Conservation (phyloP, 2,888 invertebrate genomes). For the Noctua janthe region DNA sequence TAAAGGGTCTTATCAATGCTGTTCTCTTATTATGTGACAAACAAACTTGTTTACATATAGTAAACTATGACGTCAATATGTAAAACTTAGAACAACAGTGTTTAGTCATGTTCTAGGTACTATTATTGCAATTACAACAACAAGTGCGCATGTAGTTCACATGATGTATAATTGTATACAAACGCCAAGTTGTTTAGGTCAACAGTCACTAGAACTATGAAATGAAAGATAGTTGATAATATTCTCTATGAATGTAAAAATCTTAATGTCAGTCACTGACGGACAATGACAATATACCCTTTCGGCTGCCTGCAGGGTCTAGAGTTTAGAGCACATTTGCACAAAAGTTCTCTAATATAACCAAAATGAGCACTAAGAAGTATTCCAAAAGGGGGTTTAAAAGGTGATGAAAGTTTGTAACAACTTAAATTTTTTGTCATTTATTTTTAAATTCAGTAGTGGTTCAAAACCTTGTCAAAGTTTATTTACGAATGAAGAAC, state of each 20-base stretch:
- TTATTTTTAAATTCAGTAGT: not conserved
- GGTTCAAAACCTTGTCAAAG: not conserved
- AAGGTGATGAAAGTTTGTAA: not conserved
- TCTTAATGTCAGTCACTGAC: not conserved
- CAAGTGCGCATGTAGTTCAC: constrained; percentile 16
- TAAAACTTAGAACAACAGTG: constrained; percentile 1
- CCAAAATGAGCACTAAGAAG: not conserved
- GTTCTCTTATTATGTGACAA: constrained; percentile 5
- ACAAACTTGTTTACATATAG: constrained; percentile 38
- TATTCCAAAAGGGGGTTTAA: not conserved
- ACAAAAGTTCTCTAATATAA: not conserved
- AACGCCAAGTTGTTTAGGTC: not conserved
- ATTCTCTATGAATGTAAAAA: not conserved
- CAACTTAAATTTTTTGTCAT: not conserved
- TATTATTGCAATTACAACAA: constrained; percentile 1
- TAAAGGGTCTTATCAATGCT: not conserved
- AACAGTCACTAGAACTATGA: not conserved
- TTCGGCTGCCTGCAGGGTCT: not conserved
- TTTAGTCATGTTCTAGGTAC: constrained; percentile 1
- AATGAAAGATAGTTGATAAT: not conserved
- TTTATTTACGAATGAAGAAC: not conserved
- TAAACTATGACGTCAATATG: constrained; percentile 15
- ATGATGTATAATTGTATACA: constrained; percentile 4
- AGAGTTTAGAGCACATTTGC: not conserved
- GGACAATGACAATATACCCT: not conserved